Conservation (phyloP, 2,113 vertebrate species). For the Pseudorasbora parva region DNA sequence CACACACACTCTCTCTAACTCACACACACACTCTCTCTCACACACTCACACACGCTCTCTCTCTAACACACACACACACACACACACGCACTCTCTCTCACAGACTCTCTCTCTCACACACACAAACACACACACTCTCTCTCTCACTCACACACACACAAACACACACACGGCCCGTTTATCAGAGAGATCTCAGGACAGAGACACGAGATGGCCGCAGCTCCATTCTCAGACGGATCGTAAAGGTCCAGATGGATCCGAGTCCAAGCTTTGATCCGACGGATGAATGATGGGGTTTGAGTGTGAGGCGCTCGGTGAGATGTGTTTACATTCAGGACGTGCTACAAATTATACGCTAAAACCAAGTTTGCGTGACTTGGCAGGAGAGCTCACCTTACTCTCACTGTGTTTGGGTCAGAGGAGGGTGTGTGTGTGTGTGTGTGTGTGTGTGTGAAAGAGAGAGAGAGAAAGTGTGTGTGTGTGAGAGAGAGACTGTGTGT, state of each 20-base stretch:
- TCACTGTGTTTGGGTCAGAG: constrained; percentile 78
- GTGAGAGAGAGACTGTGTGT: constrained; percentile 57
- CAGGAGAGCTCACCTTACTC: constrained; percentile 76
- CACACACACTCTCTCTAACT: too few relatives aligned
- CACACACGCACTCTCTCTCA: too few relatives aligned
- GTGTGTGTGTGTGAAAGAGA: neutral
- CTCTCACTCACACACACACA: too few relatives aligned
- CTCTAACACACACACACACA: too few relatives aligned
- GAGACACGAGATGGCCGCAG: too few relatives aligned
- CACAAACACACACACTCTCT: too few relatives aligned
- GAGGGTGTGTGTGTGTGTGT: constrained; percentile 60
- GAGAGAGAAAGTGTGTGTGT: neutral
- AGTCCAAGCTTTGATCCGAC: neutral
- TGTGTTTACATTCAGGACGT: constrained; percentile 79
- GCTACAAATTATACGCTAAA: constrained; percentile 81
- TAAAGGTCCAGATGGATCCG: neutral
- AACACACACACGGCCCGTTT: too few relatives aligned
- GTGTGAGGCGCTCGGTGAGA: constrained; percentile 57
- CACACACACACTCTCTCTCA: too few relatives aligned
- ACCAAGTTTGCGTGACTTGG: constrained; percentile 85
- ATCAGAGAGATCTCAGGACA: too few relatives aligned
- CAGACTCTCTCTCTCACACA: too few relatives aligned
- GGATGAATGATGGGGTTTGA: neutral
- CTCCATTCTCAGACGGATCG: too few relatives aligned
- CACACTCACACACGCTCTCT: too few relatives aligned